These are phyloP conservation scores for Solenodon paradoxus DNA, from an alignment of 2,113 vertebrate genomes.

Conservation along the genomic window DNA sequence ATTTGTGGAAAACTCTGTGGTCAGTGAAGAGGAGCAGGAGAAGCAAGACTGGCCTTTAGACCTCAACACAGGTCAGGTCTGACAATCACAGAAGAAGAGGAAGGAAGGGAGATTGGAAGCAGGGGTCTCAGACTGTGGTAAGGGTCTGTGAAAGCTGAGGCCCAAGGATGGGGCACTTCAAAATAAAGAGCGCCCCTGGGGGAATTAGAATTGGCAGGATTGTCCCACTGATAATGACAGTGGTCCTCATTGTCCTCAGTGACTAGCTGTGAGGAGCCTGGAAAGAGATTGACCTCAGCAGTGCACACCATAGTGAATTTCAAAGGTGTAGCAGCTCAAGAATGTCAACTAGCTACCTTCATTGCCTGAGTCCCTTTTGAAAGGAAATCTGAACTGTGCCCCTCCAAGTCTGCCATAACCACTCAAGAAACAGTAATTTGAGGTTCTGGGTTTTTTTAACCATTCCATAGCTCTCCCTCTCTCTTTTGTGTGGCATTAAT, in stretches of 20 bases:
- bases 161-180: not conserved
- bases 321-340: not conserved
- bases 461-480: not conserved
- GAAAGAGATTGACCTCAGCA: not conserved
- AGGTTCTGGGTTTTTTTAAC: not conserved
- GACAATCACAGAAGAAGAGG: too few species aligned
- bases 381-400: not conserved
- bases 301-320: not conserved
- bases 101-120: not conserved
- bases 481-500: not conserved
- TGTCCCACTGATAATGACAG: too few species aligned
- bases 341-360: not conserved
- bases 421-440: too few species aligned
- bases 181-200: not conserved
- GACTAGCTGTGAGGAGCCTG: not conserved
- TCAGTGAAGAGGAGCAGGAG: not conserved
- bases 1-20: not conserved
- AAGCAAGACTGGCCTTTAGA: not conserved
- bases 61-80: not conserved
- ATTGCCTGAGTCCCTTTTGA: not conserved
- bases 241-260: not conserved
- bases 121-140: too few species aligned
- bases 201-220: not conserved
- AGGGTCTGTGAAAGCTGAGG: not conserved
- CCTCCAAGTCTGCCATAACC: not conserved